A percentile compares a stretch with the other conserved stretches of the same genome.
phyloP scores from a whole-genome alignment of 2,797 vertebrate genomes.

The Morelia viridis region DNA sequence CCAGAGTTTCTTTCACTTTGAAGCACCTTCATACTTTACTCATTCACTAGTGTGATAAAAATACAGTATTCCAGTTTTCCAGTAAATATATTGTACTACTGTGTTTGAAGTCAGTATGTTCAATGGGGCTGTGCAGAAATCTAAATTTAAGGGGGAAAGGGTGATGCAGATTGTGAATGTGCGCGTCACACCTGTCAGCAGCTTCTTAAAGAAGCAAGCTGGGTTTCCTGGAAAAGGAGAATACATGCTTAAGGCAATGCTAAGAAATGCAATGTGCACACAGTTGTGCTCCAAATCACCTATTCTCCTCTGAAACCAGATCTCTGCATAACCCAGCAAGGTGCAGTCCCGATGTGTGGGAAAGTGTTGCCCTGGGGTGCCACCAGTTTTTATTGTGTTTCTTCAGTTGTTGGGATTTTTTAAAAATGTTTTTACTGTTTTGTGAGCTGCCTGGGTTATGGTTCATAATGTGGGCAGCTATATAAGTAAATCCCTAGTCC shows the following conservation, averaged over 20 bases:
- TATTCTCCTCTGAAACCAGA: not conserved
- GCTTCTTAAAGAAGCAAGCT: not conserved
- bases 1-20: slow-evolving; percentile 30
- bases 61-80: not conserved
- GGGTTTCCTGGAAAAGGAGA: not conserved
- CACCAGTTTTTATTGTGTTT: not conserved
- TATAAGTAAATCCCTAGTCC: not conserved
- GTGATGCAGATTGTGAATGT: not conserved
- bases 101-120: not conserved
- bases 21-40: slow-evolving; percentile 1
- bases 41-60: slow-evolving; percentile 4
- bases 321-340: not conserved
- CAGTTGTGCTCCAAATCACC: not conserved
- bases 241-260: not conserved
- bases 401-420: not conserved
- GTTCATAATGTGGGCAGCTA: not conserved
- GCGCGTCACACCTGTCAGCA: not conserved
- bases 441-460: not conserved
- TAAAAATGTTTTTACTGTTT: not conserved
- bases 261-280: not conserved
- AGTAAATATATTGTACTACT: not conserved
- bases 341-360: not conserved
- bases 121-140: not conserved
- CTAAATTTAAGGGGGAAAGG: not conserved
- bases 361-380: not conserved